Conservation (phyloP, 2,797 vertebrate species). For the Anguilla obscura region DNA sequence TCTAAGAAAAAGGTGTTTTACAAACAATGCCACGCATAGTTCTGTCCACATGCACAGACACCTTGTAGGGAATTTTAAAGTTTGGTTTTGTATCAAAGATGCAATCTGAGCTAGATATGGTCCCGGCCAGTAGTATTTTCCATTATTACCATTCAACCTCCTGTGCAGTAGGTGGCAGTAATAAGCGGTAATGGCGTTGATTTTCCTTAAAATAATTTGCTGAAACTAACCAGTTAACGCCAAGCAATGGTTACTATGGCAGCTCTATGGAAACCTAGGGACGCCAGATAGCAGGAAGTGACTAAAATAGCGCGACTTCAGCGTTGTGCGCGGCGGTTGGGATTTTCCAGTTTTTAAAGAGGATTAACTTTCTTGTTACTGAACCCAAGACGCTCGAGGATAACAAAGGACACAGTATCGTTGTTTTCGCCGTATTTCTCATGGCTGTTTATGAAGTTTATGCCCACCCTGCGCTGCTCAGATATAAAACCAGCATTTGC, state of each 20-base stretch:
- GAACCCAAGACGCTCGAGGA: not conserved
- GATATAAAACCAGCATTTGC: constrained; percentile 84
- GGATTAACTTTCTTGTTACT: not conserved
- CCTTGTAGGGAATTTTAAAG: not conserved
- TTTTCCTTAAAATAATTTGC: not conserved
- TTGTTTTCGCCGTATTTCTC: not conserved
- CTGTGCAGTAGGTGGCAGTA: not conserved
- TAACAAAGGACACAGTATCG: not conserved
- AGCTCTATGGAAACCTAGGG: constrained; percentile 66
- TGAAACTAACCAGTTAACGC: not conserved
- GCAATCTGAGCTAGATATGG: not conserved
- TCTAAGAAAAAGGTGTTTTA: not conserved
- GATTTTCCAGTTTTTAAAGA: not conserved
- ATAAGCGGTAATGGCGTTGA: not conserved
- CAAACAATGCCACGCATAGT: not conserved
- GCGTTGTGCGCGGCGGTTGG: not conserved
- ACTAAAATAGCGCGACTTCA: not conserved
- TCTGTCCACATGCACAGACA: not conserved
- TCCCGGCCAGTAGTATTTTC: not conserved
- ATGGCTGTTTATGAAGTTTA: constrained; percentile 87
- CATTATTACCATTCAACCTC: not conserved
- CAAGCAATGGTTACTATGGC: not conserved
- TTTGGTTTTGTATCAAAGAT: not conserved
- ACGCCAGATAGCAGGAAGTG: constrained; percentile 57
- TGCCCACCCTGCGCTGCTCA: constrained; percentile 76